phyloP scores from a whole-genome alignment of 2,113 vertebrate genomes.

The Motacilla alba region DNA sequence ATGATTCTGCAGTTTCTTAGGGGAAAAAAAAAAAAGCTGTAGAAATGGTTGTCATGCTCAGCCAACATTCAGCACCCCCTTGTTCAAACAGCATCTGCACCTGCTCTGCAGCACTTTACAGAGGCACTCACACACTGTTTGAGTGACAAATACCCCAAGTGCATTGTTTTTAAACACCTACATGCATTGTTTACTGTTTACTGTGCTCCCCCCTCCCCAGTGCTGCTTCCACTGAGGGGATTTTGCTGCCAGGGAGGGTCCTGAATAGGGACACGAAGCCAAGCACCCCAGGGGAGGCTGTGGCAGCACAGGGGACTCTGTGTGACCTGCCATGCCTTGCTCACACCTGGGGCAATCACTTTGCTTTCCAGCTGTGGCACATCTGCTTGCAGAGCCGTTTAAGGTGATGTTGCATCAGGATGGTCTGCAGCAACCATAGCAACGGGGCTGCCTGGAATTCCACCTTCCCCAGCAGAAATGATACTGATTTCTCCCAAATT shows the following conservation, averaged over 20 bases:
- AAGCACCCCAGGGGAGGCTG: neutral
- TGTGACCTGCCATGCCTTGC: neutral
- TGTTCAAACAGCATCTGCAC: neutral
- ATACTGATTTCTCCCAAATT: neutral
- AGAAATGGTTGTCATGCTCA: neutral
- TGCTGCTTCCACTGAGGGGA: neutral
- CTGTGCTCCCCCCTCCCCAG: neutral
- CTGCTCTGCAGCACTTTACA: neutral
- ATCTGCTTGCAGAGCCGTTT: conserved; percentile 5
- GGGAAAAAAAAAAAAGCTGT: neutral
- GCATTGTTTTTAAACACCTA: neutral
- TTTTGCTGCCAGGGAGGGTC: neutral
- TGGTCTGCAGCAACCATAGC: neutral
- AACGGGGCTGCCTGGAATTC: neutral
- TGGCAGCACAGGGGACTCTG: neutral
- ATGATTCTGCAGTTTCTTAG: neutral
- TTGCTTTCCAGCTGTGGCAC: conserved; percentile 17
- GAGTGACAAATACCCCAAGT: neutral
- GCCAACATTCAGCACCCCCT: neutral
- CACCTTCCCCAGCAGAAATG: neutral
- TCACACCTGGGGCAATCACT: neutral
- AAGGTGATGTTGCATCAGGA: neutral
- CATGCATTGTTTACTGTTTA: neutral
- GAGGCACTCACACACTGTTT: neutral
- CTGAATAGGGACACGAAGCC: accelerated